Base-by-base conservation (phyloP, 2,888 invertebrate genomes). In the Cephonodes hylas region DNA sequence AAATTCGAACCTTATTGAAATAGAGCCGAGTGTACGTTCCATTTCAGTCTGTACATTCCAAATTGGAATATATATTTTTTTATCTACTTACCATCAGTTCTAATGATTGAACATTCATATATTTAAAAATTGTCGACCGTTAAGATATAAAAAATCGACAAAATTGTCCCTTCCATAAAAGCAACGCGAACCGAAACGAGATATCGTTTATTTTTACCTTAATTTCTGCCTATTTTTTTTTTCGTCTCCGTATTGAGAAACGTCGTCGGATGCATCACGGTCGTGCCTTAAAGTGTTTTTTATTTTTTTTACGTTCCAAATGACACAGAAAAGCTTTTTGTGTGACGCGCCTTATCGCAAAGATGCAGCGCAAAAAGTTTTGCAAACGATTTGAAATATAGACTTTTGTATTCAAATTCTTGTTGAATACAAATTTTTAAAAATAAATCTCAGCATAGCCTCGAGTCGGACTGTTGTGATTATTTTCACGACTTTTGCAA, bases 301-400 rank as follows among this genome's bases (percentile, higher is more conserved):
- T 58, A 67, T 80, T 80, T 83, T 79, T 79, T 77, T 75, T 74
- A 65, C 68, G 31, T 53, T 53, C 27, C 72, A 76, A 77, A 77
- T 76, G 85, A 92, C 92, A 92, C 90, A 85, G 89, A 91, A 91
- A 92, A 86, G 92, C 92, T 92, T 86, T 91, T 91, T 90, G 89
- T 83, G 81, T 79, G 85, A 81, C 85, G 82, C 69, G 79, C 79
- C 84, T 89, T 91, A 91, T 90, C 91, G 83, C 72, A 73, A 74
- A 75, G 78, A 79, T 80, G 78, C 80, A 73, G 75, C 74, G 68
- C 69, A 81, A 85, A 87, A 84, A 77, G 74, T 76, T 79, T 76
- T 70, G 82, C 83, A 69, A 75, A 75, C 69, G 71, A 70, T 63
- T 76, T 69, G 25, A 60, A 60, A 48, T 38, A 25, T 60, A 27